A percentile compares a stretch with the other conserved stretches of the same genome.
Conservation (phyloP, 1,140 invertebrate genomes). For the Copidosoma floridanum region DNA sequence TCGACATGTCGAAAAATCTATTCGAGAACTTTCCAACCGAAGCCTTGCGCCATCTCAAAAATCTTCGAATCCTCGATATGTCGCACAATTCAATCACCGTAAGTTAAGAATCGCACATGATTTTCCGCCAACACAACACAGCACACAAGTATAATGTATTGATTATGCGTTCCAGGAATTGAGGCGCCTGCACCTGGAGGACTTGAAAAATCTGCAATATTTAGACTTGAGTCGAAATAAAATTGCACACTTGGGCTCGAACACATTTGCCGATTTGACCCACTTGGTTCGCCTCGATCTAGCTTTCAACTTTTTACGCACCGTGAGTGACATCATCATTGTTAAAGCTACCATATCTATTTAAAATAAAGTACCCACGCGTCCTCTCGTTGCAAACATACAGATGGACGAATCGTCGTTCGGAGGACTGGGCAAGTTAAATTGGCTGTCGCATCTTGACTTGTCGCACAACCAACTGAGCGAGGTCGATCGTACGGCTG, state of each 20-base stretch:
- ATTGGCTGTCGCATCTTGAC: conserved; percentile 74
- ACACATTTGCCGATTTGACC: conserved; percentile 73
- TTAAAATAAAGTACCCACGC: not conserved
- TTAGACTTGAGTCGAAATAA: conserved; percentile 83
- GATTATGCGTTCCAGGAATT: conserved; percentile 66
- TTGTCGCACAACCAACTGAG: conserved; percentile 75
- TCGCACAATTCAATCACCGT: conserved; percentile 82
- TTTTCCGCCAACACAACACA: too few species aligned
- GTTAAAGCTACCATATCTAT: not conserved
- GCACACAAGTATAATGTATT: too few species aligned
- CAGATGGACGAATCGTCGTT: conserved; percentile 85
- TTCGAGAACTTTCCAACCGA: conserved; percentile 76
- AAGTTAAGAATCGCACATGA: conserved; percentile 50
- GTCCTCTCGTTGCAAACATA: conserved; percentile 23
- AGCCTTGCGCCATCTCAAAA: conserved; percentile 67
- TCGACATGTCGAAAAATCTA: conserved; percentile 84
- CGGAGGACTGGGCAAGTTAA: conserved; percentile 73
- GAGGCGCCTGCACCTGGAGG: conserved; percentile 67
- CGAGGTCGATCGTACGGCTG: conserved; percentile 62
- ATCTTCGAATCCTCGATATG: conserved; percentile 72
- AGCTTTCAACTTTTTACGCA: conserved; percentile 80
- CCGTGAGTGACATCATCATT: conserved; percentile 60
- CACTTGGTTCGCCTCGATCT: conserved; percentile 74
- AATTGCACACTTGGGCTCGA: conserved; percentile 74
- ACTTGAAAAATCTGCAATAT: conserved; percentile 67